Conservation (phyloP, 1,140 invertebrate species). For the Rhyacophila brunnea region DNA sequence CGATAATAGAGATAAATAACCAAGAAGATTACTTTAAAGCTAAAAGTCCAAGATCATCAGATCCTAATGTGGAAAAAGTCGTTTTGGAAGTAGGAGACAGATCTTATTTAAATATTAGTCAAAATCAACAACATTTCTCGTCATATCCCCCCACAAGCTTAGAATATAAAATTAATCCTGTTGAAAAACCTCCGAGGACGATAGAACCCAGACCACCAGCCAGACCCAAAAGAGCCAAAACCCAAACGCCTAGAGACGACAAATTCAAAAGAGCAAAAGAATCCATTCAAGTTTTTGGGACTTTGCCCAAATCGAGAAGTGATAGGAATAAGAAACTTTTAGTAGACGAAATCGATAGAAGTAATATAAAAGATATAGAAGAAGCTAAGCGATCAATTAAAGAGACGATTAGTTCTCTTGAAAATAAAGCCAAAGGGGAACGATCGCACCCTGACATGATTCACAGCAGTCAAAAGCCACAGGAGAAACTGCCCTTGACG, state of each 20-base stretch:
- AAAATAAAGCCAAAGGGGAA: conserved; percentile 51
- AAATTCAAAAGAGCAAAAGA: conserved; percentile 5
- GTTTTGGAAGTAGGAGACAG: conserved; percentile 5
- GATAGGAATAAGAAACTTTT: conserved; percentile 45
- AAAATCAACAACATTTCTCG: not conserved
- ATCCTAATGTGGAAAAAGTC: conserved; percentile 16
- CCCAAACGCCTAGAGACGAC: conserved; percentile 23
- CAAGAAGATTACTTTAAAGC: conserved; percentile 67
- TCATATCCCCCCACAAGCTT: conserved; percentile 19
- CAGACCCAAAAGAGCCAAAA: conserved; percentile 39
- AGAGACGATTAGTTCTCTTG: conserved; percentile 49
- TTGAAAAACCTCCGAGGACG: conserved; percentile 51
- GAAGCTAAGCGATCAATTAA: conserved; percentile 45
- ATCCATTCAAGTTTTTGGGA: conserved; percentile 14
- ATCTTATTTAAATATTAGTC: not conserved
- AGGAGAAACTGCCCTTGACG: conserved; percentile 62
- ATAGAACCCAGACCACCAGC: conserved; percentile 45
- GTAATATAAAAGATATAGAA: conserved; percentile 39
- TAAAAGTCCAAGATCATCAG: conserved; percentile 1
- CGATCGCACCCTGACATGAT: conserved; percentile 58
- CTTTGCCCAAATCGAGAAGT: conserved; percentile 45
- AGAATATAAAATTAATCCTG: conserved; percentile 49
- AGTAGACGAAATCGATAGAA: conserved; percentile 47
- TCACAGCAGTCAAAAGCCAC: conserved; percentile 66
- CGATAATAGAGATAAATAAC: conserved; percentile 70